Evolutionary conservation across 2,113 vertebrate species (phyloP).

Genomic region (Ctenomys sociabilis): DNA sequence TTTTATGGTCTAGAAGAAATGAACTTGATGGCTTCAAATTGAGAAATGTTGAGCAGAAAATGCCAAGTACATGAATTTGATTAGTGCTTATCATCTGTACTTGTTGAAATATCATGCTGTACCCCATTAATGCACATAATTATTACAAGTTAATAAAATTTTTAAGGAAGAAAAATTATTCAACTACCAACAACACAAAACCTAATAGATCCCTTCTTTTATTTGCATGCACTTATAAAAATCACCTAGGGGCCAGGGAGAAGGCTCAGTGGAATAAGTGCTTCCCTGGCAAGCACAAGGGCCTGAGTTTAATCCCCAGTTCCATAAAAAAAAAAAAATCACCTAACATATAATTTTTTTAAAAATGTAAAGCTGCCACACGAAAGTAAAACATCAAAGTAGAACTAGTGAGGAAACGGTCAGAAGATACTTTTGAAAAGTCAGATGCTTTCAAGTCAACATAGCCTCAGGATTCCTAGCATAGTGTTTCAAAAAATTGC

Average conservation of each 20-base stretch:
- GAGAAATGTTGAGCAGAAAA: background rate
- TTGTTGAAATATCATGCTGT: background rate
- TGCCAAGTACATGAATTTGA: background rate
- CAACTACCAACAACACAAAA: background rate
- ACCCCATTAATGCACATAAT: background rate
- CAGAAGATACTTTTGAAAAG: constrained; percentile 40
- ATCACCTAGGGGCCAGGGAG: too few species aligned
- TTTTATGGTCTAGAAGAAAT: background rate
- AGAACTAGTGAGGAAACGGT: constrained; percentile 31
- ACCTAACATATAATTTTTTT: background rate
- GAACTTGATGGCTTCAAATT: background rate
- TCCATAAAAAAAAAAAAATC: too few species aligned
- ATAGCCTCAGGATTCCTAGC: background rate
- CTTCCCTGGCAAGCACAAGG: too few species aligned
- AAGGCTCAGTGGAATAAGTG: too few species aligned
- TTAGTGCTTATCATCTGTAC: background rate
- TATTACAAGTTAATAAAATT: background rate
- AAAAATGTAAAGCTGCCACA: constrained; percentile 31
- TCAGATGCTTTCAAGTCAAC: background rate
- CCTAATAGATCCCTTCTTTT: constrained; percentile 22
- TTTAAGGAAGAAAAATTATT: background rate
- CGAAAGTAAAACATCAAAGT: constrained; percentile 19
- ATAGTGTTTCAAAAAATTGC: background rate
- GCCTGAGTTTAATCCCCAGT: too few species aligned
- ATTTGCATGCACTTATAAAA: constrained; percentile 16